phyloP scores from a whole-genome alignment of 2,888 invertebrate species.

The Drosophila dives region DNA sequence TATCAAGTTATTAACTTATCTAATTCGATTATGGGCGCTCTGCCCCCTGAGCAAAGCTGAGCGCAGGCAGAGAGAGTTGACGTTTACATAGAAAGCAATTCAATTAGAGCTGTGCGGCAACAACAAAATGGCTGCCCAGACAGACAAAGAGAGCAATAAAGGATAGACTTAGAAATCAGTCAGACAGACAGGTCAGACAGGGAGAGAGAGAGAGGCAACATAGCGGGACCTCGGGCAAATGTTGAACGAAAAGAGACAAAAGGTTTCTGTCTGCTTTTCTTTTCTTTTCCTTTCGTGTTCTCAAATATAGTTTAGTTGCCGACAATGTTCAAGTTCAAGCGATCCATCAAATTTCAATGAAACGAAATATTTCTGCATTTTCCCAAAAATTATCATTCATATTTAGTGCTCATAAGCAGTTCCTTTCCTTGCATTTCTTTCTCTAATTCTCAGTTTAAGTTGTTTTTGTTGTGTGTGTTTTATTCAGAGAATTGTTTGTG shows the following conservation, averaged over 20 bases:
- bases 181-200: background rate
- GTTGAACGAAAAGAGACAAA: constrained; percentile 3
- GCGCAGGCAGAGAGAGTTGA: constrained; percentile 21
- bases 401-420: background rate
- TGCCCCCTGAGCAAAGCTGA: constrained; percentile 28
- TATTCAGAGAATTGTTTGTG: constrained; percentile 21
- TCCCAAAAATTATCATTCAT: background rate
- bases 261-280: background rate
- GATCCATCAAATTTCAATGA: constrained; percentile 27
- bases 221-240: constrained; percentile 44
- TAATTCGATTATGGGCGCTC: constrained; percentile 75
- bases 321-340: constrained; percentile 1
- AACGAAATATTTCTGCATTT: background rate
- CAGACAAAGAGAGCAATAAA: constrained; percentile 19
- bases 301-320: constrained; percentile 4
- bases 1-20: constrained; percentile 81
- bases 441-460: constrained; percentile 18
- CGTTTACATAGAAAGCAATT: constrained; percentile 73
- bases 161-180: constrained; percentile 19
- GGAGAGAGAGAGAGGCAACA: constrained; percentile 8
- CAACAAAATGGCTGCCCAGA: constrained; percentile 52
- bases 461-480: constrained; percentile 17
- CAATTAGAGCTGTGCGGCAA: constrained; percentile 72
- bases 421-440: constrained; percentile 6
- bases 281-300: background rate